phyloP scores from a whole-genome alignment of 2,797 vertebrate genomes.

The Bucorvus abyssinicus region DNA sequence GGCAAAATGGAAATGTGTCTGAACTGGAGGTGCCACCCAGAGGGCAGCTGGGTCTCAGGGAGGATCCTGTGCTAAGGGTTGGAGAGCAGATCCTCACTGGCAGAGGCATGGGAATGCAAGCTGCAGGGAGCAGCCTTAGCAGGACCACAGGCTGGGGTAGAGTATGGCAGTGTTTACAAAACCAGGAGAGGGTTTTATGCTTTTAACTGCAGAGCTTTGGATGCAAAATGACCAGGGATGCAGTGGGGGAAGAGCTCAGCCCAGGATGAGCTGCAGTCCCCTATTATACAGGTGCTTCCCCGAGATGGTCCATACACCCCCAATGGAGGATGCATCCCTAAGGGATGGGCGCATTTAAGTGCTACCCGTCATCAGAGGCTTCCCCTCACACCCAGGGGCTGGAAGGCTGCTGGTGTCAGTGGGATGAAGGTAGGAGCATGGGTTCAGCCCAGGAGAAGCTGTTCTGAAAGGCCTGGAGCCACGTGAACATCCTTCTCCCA shows the following conservation, averaged over 20 bases:
- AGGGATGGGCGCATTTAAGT: neutral
- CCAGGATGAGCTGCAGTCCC: neutral
- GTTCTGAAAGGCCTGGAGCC: constrained; percentile 46
- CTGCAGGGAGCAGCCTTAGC: neutral
- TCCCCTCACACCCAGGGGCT: neutral
- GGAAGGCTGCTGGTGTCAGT: neutral
- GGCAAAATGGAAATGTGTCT: neutral
- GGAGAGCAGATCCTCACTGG: neutral
- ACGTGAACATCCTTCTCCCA: neutral
- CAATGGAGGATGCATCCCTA: fast-evolving
- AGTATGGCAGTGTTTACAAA: neutral
- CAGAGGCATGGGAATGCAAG: neutral
- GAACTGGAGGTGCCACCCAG: neutral
- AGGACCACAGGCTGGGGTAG: neutral
- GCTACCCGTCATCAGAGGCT: neutral
- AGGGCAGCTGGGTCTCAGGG: neutral
- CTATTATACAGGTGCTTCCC: neutral
- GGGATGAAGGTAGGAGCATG: neutral
- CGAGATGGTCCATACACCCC: neutral
- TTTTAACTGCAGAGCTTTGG: neutral
- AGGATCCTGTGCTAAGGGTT: neutral
- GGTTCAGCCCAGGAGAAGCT: neutral
- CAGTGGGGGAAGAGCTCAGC: neutral
- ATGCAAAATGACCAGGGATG: neutral
- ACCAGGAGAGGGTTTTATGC: neutral